Evolutionary conservation across 1,140 invertebrate species (phyloP).

Genomic region (Macrobrachium nipponense): DNA sequence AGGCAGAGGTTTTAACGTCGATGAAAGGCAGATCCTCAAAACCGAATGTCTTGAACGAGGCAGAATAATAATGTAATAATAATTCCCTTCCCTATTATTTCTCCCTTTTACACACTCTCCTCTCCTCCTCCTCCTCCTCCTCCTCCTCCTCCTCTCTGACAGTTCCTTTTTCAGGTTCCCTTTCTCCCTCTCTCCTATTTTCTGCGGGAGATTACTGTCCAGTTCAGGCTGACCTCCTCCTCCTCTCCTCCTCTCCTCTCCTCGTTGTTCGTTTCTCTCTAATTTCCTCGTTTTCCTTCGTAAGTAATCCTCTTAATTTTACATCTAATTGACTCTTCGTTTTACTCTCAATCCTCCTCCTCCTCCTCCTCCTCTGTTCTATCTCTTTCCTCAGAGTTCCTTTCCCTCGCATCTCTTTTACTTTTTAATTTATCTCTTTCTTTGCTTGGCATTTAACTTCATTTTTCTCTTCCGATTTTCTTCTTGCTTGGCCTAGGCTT

Average conservation of each 20-base stretch:
- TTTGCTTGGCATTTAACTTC: too few relatives aligned
- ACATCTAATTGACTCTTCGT: not conserved
- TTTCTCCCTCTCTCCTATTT: slow-evolving; percentile 3
- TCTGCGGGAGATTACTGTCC: not conserved
- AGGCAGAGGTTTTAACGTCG: too few relatives aligned
- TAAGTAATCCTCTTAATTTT: not conserved
- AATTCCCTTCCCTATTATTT: too few relatives aligned
- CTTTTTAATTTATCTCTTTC: too few relatives aligned
- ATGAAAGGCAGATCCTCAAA: too few relatives aligned
- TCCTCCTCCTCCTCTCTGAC: not conserved
- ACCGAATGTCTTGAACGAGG: too few relatives aligned
- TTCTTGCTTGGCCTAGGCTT: too few relatives aligned
- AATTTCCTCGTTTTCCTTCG: too few relatives aligned
- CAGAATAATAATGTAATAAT: too few relatives aligned
- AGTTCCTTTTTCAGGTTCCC: not conserved
- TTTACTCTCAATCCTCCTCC: not conserved
- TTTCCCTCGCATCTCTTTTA: not conserved
- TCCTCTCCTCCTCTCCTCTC: not conserved
- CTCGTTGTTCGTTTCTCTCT: too few relatives aligned
- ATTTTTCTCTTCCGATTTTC: too few relatives aligned
- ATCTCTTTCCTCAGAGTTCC: not conserved
- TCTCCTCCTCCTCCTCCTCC: not conserved
- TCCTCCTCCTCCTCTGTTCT: not conserved
- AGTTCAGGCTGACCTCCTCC: not conserved
- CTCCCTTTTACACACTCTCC: not conserved